These are phyloP conservation scores for Amblyteles armatorius DNA, from an alignment of 2,888 invertebrate genomes.

Conservation along the genomic window DNA sequence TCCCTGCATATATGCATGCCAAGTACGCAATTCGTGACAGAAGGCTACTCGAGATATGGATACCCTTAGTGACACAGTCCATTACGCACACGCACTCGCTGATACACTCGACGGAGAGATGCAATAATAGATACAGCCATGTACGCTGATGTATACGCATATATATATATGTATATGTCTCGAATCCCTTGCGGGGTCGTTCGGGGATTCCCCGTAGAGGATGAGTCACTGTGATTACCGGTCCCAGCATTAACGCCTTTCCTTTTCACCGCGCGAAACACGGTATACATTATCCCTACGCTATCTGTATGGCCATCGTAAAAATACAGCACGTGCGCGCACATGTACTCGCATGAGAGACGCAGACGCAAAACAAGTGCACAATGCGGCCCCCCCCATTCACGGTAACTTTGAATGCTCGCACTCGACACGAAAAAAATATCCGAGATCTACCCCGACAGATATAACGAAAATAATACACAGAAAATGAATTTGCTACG, in stretches of 20 bases:
- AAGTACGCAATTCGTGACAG: conserved; percentile 1
- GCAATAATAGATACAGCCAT: conserved; percentile 24
- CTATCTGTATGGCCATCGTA: conserved; percentile 10
- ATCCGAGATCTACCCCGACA: background rate
- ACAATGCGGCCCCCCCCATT: background rate
- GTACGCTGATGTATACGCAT: background rate
- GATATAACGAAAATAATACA: background rate
- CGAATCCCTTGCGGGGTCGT: conserved; percentile 6
- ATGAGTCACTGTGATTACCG: conserved; percentile 48
- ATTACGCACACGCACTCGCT: conserved; percentile 9
- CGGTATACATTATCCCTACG: conserved; percentile 35
- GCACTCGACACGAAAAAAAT: background rate
- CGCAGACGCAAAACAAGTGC: conserved; percentile 6
- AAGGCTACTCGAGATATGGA: conserved; percentile 34
- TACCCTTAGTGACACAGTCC: conserved; percentile 5
- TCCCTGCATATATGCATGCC: background rate
- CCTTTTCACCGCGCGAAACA: conserved; percentile 19
- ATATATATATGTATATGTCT: conserved; percentile 2
- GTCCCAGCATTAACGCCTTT: conserved; percentile 22
- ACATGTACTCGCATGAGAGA: background rate
- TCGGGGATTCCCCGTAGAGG: conserved; percentile 48
- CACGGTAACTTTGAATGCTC: background rate
- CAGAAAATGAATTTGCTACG: background rate
- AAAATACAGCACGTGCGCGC: conserved; percentile 15
- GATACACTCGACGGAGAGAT: conserved; percentile 9